These are phyloP conservation scores for Oxytorus armatus DNA, from an alignment of 2,888 invertebrate species.

Conservation along the genomic window DNA sequence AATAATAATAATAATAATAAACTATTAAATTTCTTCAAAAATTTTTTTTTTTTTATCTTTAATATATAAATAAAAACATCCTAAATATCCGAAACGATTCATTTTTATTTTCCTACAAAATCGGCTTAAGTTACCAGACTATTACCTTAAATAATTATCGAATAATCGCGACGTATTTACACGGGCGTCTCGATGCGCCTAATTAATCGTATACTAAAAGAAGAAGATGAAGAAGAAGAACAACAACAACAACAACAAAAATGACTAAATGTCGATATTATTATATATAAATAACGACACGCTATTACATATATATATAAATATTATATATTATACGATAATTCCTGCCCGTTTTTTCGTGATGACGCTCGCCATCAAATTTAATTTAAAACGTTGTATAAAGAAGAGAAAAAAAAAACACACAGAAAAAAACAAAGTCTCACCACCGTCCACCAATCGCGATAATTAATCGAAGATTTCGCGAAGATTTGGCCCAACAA, in stretches of 20 bases:
- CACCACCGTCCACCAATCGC: slow-evolving; percentile 64
- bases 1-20: too few species aligned
- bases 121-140: too few species aligned
- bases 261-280: slow-evolving; percentile 59
- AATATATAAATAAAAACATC: too few species aligned
- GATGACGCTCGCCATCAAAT: slow-evolving; percentile 59
- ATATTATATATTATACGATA: slow-evolving; percentile 46
- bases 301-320: slow-evolving; percentile 41
- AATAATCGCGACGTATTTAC: slow-evolving; percentile 56
- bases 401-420: slow-evolving; percentile 42
- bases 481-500: slow-evolving; percentile 23
- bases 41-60: too few species aligned
- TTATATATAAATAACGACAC: slow-evolving; percentile 38
- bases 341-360: slow-evolving; percentile 67
- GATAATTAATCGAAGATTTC: slow-evolving; percentile 34
- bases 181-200: slow-evolving; percentile 68
- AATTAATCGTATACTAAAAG: slow-evolving; percentile 69
- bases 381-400: slow-evolving; percentile 34
- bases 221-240: background rate
- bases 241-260: slow-evolving; percentile 10
- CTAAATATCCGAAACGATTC: too few species aligned
- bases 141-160: slow-evolving; percentile 41
- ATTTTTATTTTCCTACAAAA: too few species aligned
- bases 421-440: slow-evolving; percentile 40
- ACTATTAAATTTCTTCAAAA: too few species aligned